Evolutionary conservation across 2,113 vertebrate genomes (phyloP).

Genomic region (Pteruthius melanotis): DNA sequence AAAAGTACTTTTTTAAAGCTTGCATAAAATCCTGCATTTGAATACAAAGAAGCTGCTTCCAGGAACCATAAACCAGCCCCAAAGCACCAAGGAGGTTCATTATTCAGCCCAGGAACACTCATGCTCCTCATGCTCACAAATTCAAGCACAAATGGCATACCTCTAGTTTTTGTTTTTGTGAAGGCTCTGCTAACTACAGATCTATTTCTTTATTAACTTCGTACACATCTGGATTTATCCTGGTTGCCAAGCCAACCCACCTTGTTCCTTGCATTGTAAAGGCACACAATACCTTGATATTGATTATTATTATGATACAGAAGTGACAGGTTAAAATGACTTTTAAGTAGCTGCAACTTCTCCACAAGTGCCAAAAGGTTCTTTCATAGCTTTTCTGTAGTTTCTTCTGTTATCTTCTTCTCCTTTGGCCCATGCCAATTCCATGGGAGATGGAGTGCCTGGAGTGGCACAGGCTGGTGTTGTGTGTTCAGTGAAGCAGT

Average conservation of each 20-base stretch:
- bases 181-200: neutral
- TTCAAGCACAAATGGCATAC: neutral
- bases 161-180: neutral
- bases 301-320: neutral
- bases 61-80: neutral
- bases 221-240: neutral
- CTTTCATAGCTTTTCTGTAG: neutral
- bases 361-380: neutral
- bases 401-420: neutral
- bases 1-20: neutral
- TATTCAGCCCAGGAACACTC: neutral
- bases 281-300: neutral
- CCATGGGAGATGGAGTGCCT: too few species aligned
- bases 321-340: neutral
- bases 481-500: too few species aligned
- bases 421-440: too few species aligned
- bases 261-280: neutral
- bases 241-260: neutral
- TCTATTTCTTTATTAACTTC: neutral
- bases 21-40: neutral
- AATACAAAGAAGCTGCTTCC: neutral
- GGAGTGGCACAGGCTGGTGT: too few species aligned
- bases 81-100: neutral
- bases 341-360: neutral
- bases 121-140: neutral